Evolutionary conservation across 1,140 invertebrate species (phyloP).

Genomic region (Cydia pomonella): DNA sequence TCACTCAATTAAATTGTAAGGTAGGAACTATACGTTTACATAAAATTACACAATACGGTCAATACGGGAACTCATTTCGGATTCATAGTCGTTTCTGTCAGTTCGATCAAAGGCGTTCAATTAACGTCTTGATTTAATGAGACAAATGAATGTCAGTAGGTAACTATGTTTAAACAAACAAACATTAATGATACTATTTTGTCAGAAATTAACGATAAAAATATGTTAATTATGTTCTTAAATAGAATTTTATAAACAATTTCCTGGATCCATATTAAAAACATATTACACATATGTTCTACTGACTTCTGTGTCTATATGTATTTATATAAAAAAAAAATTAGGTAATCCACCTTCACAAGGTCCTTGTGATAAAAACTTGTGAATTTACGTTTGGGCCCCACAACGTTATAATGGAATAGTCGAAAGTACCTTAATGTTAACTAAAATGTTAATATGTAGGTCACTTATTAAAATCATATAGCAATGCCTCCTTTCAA

Average conservation of each 20-base stretch:
- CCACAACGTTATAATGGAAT: no score
- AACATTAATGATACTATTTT: background rate
- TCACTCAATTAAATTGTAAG: background rate
- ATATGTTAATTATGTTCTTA: slow-evolving; percentile 4
- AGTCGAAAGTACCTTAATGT: no score
- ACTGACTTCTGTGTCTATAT: background rate
- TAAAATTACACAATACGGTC: slow-evolving; percentile 6
- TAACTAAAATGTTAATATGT: no score
- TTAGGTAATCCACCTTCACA: background rate
- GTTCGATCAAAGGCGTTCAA: background rate
- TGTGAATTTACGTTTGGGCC: no score
- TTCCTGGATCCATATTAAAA: background rate
- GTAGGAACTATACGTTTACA: background rate
- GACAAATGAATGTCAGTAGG: background rate
- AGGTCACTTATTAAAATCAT: no score
- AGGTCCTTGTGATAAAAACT: no score
- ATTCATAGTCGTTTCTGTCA: slow-evolving; percentile 18
- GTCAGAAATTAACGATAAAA: slow-evolving; percentile 13
- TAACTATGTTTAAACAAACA: slow-evolving; percentile 5
- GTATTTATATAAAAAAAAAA: background rate
- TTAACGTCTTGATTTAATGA: background rate
- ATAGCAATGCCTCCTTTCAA: no score
- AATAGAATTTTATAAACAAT: background rate
- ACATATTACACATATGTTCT: background rate
- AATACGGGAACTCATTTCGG: slow-evolving; percentile 17